phyloP scores from a whole-genome alignment of 2,113 vertebrate genomes.

The Vireo altiloquus region DNA sequence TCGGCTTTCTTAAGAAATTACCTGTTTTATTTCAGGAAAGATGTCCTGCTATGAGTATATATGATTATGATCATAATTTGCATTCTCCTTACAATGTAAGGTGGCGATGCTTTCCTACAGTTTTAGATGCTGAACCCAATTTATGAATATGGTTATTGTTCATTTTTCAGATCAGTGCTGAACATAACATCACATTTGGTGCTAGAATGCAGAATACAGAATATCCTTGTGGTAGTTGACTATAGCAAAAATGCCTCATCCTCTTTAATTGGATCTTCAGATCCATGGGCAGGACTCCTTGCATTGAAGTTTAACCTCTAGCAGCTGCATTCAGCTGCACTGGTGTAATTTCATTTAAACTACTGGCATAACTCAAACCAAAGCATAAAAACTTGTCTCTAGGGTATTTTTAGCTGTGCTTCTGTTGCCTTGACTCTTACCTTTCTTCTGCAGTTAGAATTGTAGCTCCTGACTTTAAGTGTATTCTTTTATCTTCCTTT shows the following conservation, averaged over 20 bases:
- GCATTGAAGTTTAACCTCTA: neutral
- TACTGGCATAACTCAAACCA: neutral
- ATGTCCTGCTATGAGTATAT: neutral
- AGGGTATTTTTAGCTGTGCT: neutral
- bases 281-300: neutral
- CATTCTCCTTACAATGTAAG: neutral
- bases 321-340: neutral
- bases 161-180: neutral
- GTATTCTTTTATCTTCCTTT: neutral
- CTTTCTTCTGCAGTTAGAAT: neutral
- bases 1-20: neutral
- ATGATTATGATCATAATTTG: neutral
- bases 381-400: fast-evolving
- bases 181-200: neutral
- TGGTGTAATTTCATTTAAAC: neutral
- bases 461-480: neutral
- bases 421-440: neutral
- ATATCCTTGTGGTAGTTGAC: neutral
- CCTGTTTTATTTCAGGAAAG: neutral
- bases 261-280: neutral
- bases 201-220: neutral
- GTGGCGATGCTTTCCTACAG: neutral
- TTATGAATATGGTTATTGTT: neutral
- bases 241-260: neutral
- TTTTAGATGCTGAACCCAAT: neutral